phyloP scores from a whole-genome alignment of 2,797 vertebrate genomes.

The Bradypus variegatus region DNA sequence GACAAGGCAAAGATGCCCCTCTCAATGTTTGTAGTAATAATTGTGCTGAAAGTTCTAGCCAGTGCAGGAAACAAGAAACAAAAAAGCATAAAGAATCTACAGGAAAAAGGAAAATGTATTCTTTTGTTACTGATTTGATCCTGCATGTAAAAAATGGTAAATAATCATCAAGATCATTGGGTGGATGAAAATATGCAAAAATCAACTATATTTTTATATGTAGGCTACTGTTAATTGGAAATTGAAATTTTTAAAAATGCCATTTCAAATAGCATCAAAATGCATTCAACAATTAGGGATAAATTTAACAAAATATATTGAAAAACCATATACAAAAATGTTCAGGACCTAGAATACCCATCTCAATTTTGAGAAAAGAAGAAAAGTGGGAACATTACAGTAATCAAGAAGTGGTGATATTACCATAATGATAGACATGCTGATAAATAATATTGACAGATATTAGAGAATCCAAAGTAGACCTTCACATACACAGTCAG shows the following conservation, averaged over 20 bases:
- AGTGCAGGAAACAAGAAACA: too few species aligned
- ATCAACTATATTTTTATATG: neutral
- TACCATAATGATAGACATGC: neutral
- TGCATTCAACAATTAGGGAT: neutral
- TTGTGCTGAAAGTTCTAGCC: too few species aligned
- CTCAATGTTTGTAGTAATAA: too few species aligned
- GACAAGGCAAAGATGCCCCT: too few species aligned
- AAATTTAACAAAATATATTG: neutral
- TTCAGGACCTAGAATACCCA: neutral
- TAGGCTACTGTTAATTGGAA: neutral
- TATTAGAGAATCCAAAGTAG: neutral
- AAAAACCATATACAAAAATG: neutral
- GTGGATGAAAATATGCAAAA: neutral
- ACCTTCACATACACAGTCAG: fast-evolving
- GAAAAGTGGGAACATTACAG: neutral
- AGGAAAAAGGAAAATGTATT: neutral
- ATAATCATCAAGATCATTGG: neutral
- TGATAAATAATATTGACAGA: neutral
- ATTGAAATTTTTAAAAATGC: neutral
- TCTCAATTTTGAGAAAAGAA: neutral
- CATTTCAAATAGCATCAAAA: neutral
- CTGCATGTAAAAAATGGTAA: neutral
- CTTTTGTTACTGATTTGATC: neutral
- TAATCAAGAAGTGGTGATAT: neutral
- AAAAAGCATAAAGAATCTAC: neutral